Evolutionary conservation across 2,113 vertebrate genomes (phyloP), one percentile per base, ranked within the genome.

Genomic region (Semicossyphus pulcher): DNA sequence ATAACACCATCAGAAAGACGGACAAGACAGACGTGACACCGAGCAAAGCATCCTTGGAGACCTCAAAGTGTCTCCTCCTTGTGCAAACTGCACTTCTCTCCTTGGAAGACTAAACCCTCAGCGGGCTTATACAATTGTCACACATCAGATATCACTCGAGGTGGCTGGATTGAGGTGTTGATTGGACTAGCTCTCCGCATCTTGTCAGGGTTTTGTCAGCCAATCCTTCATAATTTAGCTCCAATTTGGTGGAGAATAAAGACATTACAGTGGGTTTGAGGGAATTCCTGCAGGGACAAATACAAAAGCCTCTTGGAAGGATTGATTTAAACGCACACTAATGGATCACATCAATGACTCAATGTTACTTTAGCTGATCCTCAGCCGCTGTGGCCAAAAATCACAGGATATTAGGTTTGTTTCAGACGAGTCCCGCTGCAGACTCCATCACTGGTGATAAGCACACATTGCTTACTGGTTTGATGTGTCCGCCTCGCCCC

Each of bases 131-230:
- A 57, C 26, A 64, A 52, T 82, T 85, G 63, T 86, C 73, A 81
- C 84, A 82, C 77, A 78, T 81, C 53, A 70, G 16, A 51, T 72
- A 49, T 84, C 80, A 62, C 84, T 68, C n/a, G 15, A 56, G 28
- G 20, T 67, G 58, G 53, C 65, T 80, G 39, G 9, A 70, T 72
- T 21, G 26, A 53, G 73, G 82, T 87, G 78, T 86, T 68, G 69
- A 86, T 81, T 88, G 80, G 72, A 52, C 28, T 9, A 52, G 14
- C 51, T 81, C 65, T 72, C 37, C 29, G 29, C 34, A 74, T 83
- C 49, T 47, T 85, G 79, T 78, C 60, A 47, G 69, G 59, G 48
- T 76, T 83, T 57, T 62, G 51, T 84, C 60, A 1, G 1, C 65
- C 20, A 65, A 79, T 44, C 26, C 32, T 61, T 60, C 54, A 31